Evolutionary conservation across 2,888 invertebrate species (phyloP), one percentile per base, ranked within the genome.

Genomic region (Heliconius hortense): DNA sequence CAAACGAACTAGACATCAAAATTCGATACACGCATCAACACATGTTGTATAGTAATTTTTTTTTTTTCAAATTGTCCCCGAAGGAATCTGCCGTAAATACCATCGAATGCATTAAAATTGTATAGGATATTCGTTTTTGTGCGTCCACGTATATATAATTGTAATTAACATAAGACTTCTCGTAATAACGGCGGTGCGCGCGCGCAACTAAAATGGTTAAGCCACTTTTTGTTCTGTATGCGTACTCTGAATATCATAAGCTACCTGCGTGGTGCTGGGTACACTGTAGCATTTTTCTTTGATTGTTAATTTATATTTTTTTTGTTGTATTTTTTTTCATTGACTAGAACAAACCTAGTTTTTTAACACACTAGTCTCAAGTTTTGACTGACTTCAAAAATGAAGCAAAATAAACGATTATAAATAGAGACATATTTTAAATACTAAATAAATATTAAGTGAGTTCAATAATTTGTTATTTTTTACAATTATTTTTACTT

Each of bases 171-270:
- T 93, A 91, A 91, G 90, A 86, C 88, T 90, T 90, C 90, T 91
- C 90, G 92, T 90, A 92, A 92, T 90, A 90, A 86, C 89, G 84
- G 87, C 84, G 86, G 84, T 84, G 86, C 88, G 89, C 88, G 89
- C 87, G 86, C 86, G 83, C 83, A 77, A 80, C 91, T 84, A 83
- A 91, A 90, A 90, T 88, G 91, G 93, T 80, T 86, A 83, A 85
- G 79, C 90, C 79, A 84, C 84, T 92, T 93, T 93, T 93, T 93
- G 90, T 78, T 71, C 71, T 21, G 76, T 78, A 82, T 83, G 85
- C 89, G 90, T 92, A 92, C 92, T 89, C 89, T 90, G 92, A 91
- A 92, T 93, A 91, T 93, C 87, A 91, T 92, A 91, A 88, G 88
- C 87, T 88, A 85, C 86, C 86, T 84, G 86, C 84, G 86, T 82